Base-by-base conservation (phyloP, 1,140 invertebrate genomes). In the Dreissena polymorpha region DNA sequence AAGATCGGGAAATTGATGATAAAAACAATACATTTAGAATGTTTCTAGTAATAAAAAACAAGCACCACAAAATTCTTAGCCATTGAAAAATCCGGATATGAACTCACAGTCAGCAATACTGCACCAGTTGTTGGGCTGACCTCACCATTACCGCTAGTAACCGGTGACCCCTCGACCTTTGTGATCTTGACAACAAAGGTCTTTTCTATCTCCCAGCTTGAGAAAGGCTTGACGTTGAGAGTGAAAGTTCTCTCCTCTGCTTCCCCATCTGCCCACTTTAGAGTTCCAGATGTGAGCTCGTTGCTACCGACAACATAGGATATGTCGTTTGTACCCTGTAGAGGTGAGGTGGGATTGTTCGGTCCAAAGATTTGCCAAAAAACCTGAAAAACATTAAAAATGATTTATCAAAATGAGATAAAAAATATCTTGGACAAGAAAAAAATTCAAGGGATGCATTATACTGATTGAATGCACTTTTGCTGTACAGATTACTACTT, bases 281-380 rank as follows among this genome's bases (percentile, higher is more conserved):
- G 75, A 21, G 53, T 84, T 14, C 90, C 91, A 18, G 74, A 73
- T 0, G 91, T 92, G 0, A 79, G 67, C 74, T 92, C 89, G 29
- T 49, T 25, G n/a, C 79, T 86, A 16, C 83, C 86, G 6, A 64
- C 64, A 7, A 75, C 78, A 63, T 70, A 86, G 64, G 86, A 87
- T 14, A 92, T 84, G 76, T 92, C 91, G 74, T 88, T 89, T 8
- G 89, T 91, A 25, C 88, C 88, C n/a, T 86, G 69, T 16, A 92
- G 79, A 10, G 86, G 75, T 12, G 72, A 72, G 12, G 65, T 83
- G 1, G 89, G 87, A 68, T 90, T 91, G 69, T 92, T 92, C 21
- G 91, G 91, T 21, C 92, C 92, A 86, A 92, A 84, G 63, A 92
- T 90, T 53, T 88, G 84, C 92, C 92, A 92, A 21, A 72, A 86